phyloP scores from a whole-genome alignment of 2,797 vertebrate species.

The Paratrypauchen microcephalus region DNA sequence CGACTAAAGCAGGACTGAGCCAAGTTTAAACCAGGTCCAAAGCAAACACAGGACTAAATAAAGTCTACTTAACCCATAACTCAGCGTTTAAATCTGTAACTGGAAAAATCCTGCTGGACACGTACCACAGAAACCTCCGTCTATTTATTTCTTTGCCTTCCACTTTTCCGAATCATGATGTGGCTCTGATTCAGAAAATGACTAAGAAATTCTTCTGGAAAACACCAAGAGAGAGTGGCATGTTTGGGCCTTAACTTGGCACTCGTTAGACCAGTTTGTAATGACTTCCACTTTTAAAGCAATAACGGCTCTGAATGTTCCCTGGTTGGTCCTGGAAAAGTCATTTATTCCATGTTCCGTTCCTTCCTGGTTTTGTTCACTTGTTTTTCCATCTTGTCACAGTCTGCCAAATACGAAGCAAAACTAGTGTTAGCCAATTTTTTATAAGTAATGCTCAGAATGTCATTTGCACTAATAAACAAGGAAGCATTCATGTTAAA shows the following conservation, averaged over 20 bases:
- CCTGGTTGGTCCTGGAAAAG: not conserved
- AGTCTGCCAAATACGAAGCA: not conserved
- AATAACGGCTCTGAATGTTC: not conserved
- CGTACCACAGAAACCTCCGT: not conserved
- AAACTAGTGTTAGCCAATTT: not conserved
- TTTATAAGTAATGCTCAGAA: not conserved
- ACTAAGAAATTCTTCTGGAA: slow-evolving; percentile 13
- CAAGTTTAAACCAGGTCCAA: not conserved
- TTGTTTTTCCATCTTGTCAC: not conserved
- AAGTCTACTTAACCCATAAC: not conserved
- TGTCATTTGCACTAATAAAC: not conserved
- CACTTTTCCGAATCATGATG: slow-evolving; percentile 32
- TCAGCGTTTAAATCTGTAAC: not conserved
- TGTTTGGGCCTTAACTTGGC: not conserved
- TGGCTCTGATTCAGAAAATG: slow-evolving; percentile 38
- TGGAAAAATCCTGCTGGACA: not conserved
- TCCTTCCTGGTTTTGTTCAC: slow-evolving; percentile 13
- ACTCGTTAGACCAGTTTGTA: not conserved
- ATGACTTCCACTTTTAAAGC: not conserved
- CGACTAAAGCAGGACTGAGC: not conserved
- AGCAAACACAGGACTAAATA: not conserved
- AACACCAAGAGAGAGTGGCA: not conserved
- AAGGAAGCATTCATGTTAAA: not conserved
- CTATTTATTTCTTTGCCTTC: slow-evolving; percentile 14
- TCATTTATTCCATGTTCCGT: slow-evolving; percentile 1